phyloP scores from a whole-genome alignment of 2,888 invertebrate genomes.

The Drosophila ezoana region DNA sequence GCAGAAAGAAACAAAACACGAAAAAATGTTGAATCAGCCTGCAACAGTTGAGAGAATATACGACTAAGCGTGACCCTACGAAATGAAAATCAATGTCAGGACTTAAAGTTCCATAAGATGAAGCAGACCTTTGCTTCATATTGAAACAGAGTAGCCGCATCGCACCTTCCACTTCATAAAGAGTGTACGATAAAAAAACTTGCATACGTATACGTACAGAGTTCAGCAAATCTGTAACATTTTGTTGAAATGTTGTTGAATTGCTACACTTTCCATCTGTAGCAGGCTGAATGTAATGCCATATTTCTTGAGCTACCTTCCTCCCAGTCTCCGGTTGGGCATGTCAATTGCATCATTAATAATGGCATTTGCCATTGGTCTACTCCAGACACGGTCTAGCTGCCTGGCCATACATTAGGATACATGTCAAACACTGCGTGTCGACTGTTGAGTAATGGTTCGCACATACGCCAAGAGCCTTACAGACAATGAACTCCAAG shows the following conservation, averaged over 20 bases:
- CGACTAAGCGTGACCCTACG: background rate
- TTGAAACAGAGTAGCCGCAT: background rate
- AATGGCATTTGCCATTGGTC: conserved; percentile 55
- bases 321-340: conserved; percentile 32
- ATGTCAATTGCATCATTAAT: conserved; percentile 79
- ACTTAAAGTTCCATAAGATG: background rate
- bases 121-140: background rate
- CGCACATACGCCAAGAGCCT: conserved; percentile 42
- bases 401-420: conserved; percentile 34
- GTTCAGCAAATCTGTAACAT: conserved; percentile 31
- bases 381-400: conserved; percentile 6
- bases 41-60: conserved; percentile 1
- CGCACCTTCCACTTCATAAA: background rate
- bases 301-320: conserved; percentile 46
- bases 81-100: background rate
- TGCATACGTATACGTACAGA: too few species aligned
- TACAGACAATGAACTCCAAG: conserved; percentile 58
- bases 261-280: conserved; percentile 12
- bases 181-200: too few species aligned
- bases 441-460: conserved; percentile 52
- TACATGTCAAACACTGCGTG: conserved; percentile 40
- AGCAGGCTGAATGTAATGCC: conserved; percentile 27
- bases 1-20: conserved; percentile 6
- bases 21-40: background rate
- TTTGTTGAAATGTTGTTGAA: conserved; percentile 31